Conservation (phyloP, 2,888 invertebrate species). For the Hanleya hanleyi region DNA sequence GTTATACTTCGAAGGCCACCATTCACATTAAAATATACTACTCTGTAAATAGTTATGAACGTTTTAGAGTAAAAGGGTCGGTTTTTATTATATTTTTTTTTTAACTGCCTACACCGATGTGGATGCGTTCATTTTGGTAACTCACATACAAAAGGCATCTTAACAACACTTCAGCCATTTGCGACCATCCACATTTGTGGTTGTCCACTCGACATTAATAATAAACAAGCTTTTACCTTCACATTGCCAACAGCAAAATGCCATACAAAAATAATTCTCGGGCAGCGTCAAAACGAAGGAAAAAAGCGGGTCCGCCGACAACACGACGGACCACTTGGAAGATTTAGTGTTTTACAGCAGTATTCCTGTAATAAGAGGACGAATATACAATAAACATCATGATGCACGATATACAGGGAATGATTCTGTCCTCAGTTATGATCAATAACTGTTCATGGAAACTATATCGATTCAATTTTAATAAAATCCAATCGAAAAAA, state of each 20-base stretch:
- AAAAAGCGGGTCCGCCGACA: neutral
- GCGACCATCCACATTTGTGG: no score
- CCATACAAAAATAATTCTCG: constrained; percentile 5
- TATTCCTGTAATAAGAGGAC: neutral
- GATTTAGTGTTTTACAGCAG: constrained; percentile 9
- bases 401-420: no score
- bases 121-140: no score
- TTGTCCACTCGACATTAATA: no score
- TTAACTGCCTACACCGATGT: neutral
- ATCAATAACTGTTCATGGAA: no score
- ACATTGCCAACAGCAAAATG: neutral
- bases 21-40: constrained; percentile 10
- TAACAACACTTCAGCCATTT: neutral
- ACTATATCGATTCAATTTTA: no score
- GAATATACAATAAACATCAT: constrained; percentile 4
- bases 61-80: neutral
- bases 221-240: neutral
- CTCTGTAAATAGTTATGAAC: constrained; percentile 1
- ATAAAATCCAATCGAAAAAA: no score
- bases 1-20: constrained; percentile 3
- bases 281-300: neutral
- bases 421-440: no score
- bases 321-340: neutral
- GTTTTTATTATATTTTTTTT: neutral
- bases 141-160: neutral